phyloP scores from a whole-genome alignment of 2,113 vertebrate genomes.

The Vulpes ferrilata region DNA sequence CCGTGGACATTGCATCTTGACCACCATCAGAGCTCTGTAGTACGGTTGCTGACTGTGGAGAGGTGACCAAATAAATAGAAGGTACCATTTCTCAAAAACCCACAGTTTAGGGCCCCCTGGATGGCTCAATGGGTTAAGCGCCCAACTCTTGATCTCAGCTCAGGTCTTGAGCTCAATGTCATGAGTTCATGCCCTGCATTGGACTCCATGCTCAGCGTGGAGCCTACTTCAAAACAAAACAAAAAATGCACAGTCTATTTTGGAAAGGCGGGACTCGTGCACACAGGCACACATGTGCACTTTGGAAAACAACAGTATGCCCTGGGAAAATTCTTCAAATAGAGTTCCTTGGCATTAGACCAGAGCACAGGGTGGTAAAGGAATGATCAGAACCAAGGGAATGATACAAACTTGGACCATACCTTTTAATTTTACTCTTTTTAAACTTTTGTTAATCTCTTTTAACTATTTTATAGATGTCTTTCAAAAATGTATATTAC shows the following conservation, averaged over 20 bases:
- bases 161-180: neutral
- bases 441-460: neutral
- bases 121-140: neutral
- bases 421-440: neutral
- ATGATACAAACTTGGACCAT: neutral
- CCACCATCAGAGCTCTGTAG: neutral
- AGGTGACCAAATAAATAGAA: neutral
- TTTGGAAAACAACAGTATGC: neutral
- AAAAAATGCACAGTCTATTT: neutral
- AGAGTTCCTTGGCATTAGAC: neutral
- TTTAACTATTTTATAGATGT: neutral
- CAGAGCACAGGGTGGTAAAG: neutral
- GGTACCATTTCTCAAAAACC: neutral
- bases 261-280: neutral
- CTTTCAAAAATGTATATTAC: neutral
- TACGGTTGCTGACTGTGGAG: neutral
- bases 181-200: neutral
- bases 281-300: neutral
- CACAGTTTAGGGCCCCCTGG: neutral
- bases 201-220: neutral
- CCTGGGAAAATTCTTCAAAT: slow-evolving; percentile 1
- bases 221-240: neutral
- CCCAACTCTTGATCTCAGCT: neutral
- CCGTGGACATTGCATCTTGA: neutral
- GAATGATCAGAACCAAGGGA: neutral